Conservation (phyloP, 2,113 vertebrate species). For the Apeltes quadracus region DNA sequence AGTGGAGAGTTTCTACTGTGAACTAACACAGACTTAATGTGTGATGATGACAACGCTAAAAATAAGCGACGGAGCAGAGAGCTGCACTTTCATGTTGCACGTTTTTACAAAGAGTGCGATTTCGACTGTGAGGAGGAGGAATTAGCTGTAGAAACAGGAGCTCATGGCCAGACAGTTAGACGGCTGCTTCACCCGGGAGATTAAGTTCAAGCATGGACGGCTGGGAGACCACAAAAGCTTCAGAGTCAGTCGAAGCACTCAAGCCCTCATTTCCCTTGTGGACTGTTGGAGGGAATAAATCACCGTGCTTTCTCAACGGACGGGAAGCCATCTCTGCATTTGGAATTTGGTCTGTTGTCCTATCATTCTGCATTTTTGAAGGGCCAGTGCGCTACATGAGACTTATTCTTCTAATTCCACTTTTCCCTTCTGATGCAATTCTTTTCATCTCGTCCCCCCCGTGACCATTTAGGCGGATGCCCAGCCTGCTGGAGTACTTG, state of each 20-base stretch:
- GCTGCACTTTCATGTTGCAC: neutral
- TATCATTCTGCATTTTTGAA: neutral
- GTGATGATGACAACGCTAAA: neutral
- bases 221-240: neutral
- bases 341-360: neutral
- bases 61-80: constrained; percentile 5
- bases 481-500: constrained; percentile 94
- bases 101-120: neutral
- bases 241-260: constrained; percentile 8
- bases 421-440: neutral
- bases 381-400: neutral
- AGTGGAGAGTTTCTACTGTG: neutral
- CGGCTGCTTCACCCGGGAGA: constrained; percentile 3
- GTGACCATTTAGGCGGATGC: constrained; percentile 88
- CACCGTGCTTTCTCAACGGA: neutral
- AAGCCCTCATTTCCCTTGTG: neutral
- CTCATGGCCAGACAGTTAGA: constrained; percentile 13
- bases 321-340: neutral
- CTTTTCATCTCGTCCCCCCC: neutral
- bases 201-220: neutral
- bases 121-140: constrained; percentile 16
- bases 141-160: constrained; percentile 12
- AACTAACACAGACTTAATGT: constrained; percentile 5
- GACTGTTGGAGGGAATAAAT: neutral
- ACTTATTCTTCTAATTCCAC: neutral